A percentile compares a stretch with the other conserved stretches of the same genome.
Conservation (phyloP, 1,140 invertebrate species). For the Bombus polaris region DNA sequence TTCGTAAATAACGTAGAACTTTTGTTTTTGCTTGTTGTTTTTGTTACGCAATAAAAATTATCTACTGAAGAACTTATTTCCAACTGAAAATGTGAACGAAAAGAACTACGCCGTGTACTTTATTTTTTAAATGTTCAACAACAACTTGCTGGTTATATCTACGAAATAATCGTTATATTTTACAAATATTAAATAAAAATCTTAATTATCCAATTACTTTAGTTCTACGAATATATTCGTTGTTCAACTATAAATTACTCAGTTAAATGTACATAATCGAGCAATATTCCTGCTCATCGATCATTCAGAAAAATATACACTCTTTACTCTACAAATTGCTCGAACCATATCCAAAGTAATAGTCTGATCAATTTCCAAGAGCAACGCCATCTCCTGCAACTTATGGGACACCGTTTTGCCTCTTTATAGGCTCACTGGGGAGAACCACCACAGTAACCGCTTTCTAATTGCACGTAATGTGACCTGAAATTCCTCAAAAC, state of each 20-base stretch:
- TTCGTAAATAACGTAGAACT: not conserved
- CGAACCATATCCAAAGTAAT: not conserved
- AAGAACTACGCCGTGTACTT: too few species aligned
- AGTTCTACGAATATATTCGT: too few species aligned
- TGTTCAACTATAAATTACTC: too few species aligned
- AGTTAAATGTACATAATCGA: not conserved
- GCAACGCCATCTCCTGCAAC: not conserved
- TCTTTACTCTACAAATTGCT: not conserved
- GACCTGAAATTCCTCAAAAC: not conserved
- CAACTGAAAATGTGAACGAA: too few species aligned
- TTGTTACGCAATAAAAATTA: too few species aligned
- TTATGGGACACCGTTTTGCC: not conserved
- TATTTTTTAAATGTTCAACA: too few species aligned
- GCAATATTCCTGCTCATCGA: not conserved
- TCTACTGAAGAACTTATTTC: too few species aligned
- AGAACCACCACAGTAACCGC: not conserved
- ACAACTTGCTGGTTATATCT: too few species aligned
- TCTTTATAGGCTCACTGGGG: not conserved
- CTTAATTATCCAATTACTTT: too few species aligned
- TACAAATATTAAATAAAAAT: too few species aligned
- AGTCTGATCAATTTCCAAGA: not conserved
- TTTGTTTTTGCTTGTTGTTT: too few species aligned
- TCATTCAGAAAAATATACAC: not conserved
- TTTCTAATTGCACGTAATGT: not conserved
- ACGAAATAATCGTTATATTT: too few species aligned